Evolutionary conservation across 2,797 vertebrate genomes (phyloP).

Genomic region (Tympanoctomys barrerae): DNA sequence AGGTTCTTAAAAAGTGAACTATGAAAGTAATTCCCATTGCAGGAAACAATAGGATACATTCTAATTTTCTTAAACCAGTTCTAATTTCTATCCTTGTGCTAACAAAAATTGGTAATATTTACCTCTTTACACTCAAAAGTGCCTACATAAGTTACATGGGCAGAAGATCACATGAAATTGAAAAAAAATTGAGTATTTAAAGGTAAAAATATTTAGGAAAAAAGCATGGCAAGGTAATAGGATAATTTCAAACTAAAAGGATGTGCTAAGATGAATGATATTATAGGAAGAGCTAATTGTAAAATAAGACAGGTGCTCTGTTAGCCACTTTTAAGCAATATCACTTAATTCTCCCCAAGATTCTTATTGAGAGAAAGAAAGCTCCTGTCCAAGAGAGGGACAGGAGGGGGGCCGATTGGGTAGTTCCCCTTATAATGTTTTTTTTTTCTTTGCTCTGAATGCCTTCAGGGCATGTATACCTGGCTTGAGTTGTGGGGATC

Average conservation of each 20-base stretch:
- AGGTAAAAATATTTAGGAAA: constrained; percentile 33
- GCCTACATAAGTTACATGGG: neutral
- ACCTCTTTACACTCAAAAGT: neutral
- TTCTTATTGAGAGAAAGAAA: too few relatives aligned
- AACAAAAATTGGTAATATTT: neutral
- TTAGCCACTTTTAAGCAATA: neutral
- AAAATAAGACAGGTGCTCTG: neutral
- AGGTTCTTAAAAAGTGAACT: neutral
- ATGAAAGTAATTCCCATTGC: neutral
- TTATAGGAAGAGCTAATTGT: constrained; percentile 7
- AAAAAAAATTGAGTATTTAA: constrained; percentile 32
- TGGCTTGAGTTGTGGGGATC: too few relatives aligned
- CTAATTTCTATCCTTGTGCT: neutral
- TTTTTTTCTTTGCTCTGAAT: too few relatives aligned
- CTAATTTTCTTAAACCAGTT: neutral
- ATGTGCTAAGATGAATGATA: neutral
- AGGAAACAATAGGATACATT: constrained; percentile 7
- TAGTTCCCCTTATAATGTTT: too few relatives aligned
- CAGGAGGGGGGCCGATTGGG: too few relatives aligned
- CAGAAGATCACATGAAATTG: constrained; percentile 14
- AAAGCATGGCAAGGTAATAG: neutral
- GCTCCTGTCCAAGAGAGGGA: too few relatives aligned
- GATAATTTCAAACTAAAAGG: constrained; percentile 43
- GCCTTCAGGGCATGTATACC: too few relatives aligned
- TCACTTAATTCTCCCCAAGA: neutral